Evolutionary conservation across 1,140 invertebrate genomes (phyloP).

Genomic region (Bombus confusus): DNA sequence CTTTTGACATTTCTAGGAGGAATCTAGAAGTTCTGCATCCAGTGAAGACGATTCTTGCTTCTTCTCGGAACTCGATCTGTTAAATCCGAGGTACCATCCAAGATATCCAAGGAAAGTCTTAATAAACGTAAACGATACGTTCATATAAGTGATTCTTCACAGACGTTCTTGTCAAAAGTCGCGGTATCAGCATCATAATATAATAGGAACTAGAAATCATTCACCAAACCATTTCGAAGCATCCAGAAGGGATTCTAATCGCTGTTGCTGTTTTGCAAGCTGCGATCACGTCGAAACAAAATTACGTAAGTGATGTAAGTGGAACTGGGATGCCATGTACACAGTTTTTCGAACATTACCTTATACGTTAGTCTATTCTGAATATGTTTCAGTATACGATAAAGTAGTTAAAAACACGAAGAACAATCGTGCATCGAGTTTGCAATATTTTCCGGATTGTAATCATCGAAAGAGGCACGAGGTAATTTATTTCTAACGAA

Average conservation of each 20-base stretch:
- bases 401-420: background rate
- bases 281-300: constrained; percentile 60
- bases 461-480: constrained; percentile 57
- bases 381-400: constrained; percentile 41
- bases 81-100: constrained; percentile 68
- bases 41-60: constrained; percentile 70
- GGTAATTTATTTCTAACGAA: constrained; percentile 54
- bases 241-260: constrained; percentile 42
- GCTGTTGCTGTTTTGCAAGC: constrained; percentile 8
- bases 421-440: constrained; percentile 8
- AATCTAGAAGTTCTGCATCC: constrained; percentile 63
- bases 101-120: background rate
- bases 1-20: constrained; percentile 47
- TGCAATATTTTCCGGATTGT: constrained; percentile 18
- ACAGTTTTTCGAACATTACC: background rate
- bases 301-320: constrained; percentile 82
- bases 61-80: constrained; percentile 66
- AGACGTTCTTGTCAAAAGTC: constrained; percentile 20
- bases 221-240: constrained; percentile 30
- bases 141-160: background rate
- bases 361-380: background rate
- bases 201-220: constrained; percentile 33
- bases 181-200: background rate
- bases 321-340: constrained; percentile 8
- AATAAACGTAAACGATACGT: background rate